Evolutionary conservation across 2,797 vertebrate genomes (phyloP), one percentile per base, ranked within the genome.

Genomic region (Nothura maculosa): DNA sequence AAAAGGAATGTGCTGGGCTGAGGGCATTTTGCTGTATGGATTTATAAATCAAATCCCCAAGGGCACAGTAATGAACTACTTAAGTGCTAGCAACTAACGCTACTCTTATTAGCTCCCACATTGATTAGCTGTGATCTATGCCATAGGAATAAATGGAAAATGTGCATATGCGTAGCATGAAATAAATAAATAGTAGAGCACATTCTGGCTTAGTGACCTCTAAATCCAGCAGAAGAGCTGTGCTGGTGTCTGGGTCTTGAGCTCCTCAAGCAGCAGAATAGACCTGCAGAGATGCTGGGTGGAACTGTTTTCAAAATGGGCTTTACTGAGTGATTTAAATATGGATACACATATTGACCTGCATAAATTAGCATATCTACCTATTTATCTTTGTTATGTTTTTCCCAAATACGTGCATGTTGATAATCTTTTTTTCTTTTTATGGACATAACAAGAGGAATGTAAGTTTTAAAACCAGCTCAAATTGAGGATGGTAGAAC

Each of bases 21-120:
- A 88, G 91, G 93, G 92, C 87, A 86, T 94, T 95, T 91, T 87
- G 87, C 91, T 89, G 2, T 86, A 80, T 72, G 85, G 85, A 96
- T 94, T 92, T 96, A 92, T 96, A 95, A 94, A 96, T 95, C 93
- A 96, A 81, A 91, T 62, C 89, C 92, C 87, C 85, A 93, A 94
- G 89, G 95, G 82, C 89, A 91, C 85, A 80, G 63, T 94, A 95
- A 96, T 88, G 85, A 94, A 93, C 74, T 95, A 82, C 40, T 91
- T 88, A 91, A 86, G 70, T 86, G 91, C 80, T 72, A 54, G 87
- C 67, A 95, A 74, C 74, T 92, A 94, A 52, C 85, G 60, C 72
- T 83, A 50, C 62, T 90, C 94, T 68, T 88, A 90, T 84, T 93
- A 95, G 80, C 57, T 90, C 52, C 75, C 74, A 10, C 89, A 82